A percentile compares a stretch with the other conserved stretches of the same genome.
phyloP scores from a whole-genome alignment of 2,888 invertebrate genomes.

The Noctua comes region DNA sequence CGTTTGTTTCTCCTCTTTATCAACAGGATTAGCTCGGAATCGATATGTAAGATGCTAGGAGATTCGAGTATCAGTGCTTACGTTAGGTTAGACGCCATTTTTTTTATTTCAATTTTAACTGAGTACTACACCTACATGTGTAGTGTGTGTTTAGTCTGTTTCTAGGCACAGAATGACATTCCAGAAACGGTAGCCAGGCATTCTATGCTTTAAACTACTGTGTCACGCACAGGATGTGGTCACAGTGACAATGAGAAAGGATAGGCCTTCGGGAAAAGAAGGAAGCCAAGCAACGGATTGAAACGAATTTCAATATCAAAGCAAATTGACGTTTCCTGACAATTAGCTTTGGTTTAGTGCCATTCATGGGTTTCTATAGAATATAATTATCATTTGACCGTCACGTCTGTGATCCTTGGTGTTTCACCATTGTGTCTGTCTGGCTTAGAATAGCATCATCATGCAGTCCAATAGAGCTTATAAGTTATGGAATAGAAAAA shows the following conservation, averaged over 20 bases:
- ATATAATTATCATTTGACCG: constrained; percentile 17
- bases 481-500: background rate
- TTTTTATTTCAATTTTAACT: too few species aligned
- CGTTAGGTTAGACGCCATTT: background rate
- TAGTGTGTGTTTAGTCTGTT: background rate
- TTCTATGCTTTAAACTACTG: constrained; percentile 18
- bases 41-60: background rate
- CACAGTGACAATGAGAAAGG: constrained; percentile 44
- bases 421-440: constrained; percentile 7
- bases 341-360: constrained; percentile 60
- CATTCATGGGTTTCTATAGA: constrained; percentile 48
- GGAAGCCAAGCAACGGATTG: constrained; percentile 39
- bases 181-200: background rate
- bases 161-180: background rate
- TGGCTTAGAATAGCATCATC: background rate
- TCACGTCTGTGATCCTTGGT: constrained; percentile 23
- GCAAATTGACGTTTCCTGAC: constrained; percentile 54
- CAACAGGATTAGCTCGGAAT: background rate
- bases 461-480: background rate
- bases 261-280: constrained; percentile 59
- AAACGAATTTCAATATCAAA: constrained; percentile 50
- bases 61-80: background rate
- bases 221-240: constrained; percentile 52
- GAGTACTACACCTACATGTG: too few species aligned
- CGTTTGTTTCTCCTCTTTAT: background rate